Base-by-base conservation (phyloP, 2,888 invertebrate genomes). In the Sesia apiformis region DNA sequence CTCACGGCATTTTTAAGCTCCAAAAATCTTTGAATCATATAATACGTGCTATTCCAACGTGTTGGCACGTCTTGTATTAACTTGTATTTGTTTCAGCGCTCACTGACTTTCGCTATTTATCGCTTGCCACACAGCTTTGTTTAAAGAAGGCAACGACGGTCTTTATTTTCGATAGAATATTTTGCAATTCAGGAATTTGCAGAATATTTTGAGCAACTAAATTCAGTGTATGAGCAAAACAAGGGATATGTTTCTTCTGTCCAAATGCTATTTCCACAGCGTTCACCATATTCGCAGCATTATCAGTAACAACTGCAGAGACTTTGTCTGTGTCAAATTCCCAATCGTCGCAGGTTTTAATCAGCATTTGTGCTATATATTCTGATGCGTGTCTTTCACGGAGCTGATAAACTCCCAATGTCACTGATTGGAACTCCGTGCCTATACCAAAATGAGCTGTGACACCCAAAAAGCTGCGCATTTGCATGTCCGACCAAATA, bases 301-400 rank as follows among this genome's bases (percentile, higher is more conserved):
- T 72, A 61, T 57, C 64, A 63, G 68, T 61, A 1, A 57, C 57
- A 38, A 55, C 53, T n/a, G 57, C 57, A 40, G 64, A 55, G 43
- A 75, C 64, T 57, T 70, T 71, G 55, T 62, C 52, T 52, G 8
- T 51, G 51, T 56, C 53, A 52, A 71, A 62, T 23, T 55, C 56
- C 63, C 68, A 70, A 55, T 68, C 65, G 23, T 39, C 40, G 58
- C 68, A 67, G 49, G 65, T 61, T 57, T 64, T 54, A n/a, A n/a
- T n/a, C n/a, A 75, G 60, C 60, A 64, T 62, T 60, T 62, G 53
- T 49, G 67, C 54, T 46, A 73, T 63, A 55, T 73, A 59, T 56
- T 71, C 63, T 5, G 72, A 72, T 53, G 74, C 73, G 62, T 78
- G 69, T 5, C 70, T 56, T 57, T 74, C 72, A 61, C 66, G 58